Conservation (phyloP, 2,797 vertebrate species). For the Salmo trutta region DNA sequence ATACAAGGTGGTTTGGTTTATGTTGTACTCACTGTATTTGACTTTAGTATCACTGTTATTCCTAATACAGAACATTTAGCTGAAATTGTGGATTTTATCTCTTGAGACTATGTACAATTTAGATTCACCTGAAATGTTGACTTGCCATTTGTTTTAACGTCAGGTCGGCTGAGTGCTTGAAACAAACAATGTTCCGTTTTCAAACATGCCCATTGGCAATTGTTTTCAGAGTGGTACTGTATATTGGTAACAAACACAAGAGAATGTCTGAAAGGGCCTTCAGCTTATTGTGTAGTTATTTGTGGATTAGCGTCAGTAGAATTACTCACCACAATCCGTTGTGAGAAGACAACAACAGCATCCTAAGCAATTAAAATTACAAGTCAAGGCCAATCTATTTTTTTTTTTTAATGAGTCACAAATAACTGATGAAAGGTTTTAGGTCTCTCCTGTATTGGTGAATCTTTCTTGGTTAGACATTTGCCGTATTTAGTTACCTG, state of each 20-base stretch:
- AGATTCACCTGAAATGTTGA: neutral
- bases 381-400: slow-evolving; percentile 76
- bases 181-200: neutral
- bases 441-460: slow-evolving; percentile 72
- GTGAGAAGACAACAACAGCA: slow-evolving; percentile 62
- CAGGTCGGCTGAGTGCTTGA: neutral
- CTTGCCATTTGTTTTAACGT: slow-evolving; percentile 15
- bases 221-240: neutral
- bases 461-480: slow-evolving; percentile 55
- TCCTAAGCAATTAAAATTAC: slow-evolving; percentile 78
- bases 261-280: neutral
- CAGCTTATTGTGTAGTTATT: slow-evolving; percentile 64
- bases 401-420: slow-evolving; percentile 75
- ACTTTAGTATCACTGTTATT: neutral
- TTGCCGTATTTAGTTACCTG: slow-evolving; percentile 57
- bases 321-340: slow-evolving; percentile 69
- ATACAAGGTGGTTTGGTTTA: slow-evolving; percentile 16
- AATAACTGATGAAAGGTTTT: slow-evolving; percentile 70
- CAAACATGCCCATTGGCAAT: neutral
- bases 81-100: neutral
- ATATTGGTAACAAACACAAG: neutral
- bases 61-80: neutral
- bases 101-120: neutral
- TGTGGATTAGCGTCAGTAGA: slow-evolving; percentile 76
- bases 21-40: slow-evolving; percentile 1